Conservation (phyloP, 53 echinoderm and acorn worm species). For the Arbacia lixula region DNA sequence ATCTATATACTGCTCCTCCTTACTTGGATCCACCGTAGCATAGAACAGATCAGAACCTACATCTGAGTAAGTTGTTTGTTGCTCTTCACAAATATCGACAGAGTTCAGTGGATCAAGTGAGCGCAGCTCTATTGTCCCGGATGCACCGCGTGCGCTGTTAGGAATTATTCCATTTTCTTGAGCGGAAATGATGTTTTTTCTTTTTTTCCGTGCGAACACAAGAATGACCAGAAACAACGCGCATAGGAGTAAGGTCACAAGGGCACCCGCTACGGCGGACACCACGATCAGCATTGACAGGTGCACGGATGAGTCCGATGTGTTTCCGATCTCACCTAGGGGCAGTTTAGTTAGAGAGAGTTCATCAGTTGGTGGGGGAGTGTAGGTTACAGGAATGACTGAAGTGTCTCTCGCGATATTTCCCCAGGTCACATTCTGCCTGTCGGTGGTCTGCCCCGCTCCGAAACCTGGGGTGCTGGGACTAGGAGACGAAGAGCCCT, state of each 20-base stretch:
- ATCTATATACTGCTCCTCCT: neutral
- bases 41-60: neutral
- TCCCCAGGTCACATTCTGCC: too few species aligned
- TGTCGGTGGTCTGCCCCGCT: neutral
- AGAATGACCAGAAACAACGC: neutral
- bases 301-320: neutral
- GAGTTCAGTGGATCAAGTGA: neutral
- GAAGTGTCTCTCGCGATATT: neutral
- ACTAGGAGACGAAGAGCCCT: conserved; percentile 32
- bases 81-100: neutral
- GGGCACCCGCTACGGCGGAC: conserved; percentile 34
- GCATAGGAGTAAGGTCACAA: conserved; percentile 26
- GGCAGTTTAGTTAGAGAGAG: neutral
- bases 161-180: neutral
- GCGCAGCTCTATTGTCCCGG: neutral
- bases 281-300: conserved; percentile 37
- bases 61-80: too few species aligned
- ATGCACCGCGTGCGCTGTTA: neutral
- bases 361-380: neutral
- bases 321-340: conserved; percentile 2
- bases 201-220: conserved; percentile 14
- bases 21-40: conserved; percentile 17
- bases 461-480: neutral
- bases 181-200: neutral
- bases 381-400: neutral